Evolutionary conservation across 2,113 vertebrate genomes (phyloP).

Genomic region (Microcebus griseorufus): DNA sequence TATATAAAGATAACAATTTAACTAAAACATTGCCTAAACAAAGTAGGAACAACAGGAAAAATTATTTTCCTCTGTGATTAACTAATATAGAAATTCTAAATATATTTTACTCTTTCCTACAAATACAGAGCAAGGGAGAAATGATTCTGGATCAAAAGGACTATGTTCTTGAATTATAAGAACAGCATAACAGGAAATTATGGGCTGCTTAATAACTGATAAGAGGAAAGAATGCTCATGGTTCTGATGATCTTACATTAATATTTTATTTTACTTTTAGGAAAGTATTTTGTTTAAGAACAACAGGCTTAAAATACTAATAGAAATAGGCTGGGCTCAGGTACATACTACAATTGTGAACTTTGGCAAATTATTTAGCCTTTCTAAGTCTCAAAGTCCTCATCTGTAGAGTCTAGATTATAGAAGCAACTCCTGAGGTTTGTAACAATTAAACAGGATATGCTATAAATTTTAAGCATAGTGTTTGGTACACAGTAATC

Average conservation of each 20-base stretch:
- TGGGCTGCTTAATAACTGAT: neutral
- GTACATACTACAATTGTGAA: neutral
- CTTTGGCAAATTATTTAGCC: neutral
- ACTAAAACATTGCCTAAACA: neutral
- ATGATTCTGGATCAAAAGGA: neutral
- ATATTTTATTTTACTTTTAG: constrained; percentile 23
- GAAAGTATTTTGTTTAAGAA: neutral
- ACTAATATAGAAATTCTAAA: neutral
- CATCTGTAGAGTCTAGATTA: neutral
- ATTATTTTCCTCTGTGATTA: neutral
- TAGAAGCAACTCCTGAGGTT: neutral
- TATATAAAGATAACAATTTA: neutral
- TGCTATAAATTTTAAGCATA: neutral
- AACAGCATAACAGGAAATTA: neutral
- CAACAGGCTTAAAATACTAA: neutral
- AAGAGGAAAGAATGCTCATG: neutral
- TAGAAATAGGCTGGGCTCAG: neutral
- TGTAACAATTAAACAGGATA: neutral
- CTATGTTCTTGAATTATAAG: neutral
- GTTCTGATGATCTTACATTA: neutral
- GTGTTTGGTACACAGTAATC: neutral
- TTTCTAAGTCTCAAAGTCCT: neutral
- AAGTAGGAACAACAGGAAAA: neutral
- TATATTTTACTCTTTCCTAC: neutral
- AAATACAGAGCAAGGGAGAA: neutral